Evolutionary conservation across 2,113 vertebrate genomes (phyloP).

Genomic region (Myiagra hebetior): DNA sequence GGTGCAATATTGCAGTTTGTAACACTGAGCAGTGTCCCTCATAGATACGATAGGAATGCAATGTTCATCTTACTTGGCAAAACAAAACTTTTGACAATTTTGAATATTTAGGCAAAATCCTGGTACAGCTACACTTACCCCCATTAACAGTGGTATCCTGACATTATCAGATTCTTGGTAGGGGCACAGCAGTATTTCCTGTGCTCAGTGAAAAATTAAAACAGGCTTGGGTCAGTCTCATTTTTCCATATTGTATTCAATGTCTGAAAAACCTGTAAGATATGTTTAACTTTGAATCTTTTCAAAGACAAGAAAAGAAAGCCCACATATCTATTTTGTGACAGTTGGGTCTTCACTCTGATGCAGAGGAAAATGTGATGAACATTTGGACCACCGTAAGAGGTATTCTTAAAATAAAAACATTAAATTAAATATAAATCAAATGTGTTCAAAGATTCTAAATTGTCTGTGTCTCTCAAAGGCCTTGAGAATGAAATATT

Average conservation of each 20-base stretch:
- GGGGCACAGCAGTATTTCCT: neutral
- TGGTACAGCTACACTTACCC: neutral
- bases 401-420: neutral
- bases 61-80: neutral
- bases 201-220: neutral
- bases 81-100: too few species aligned
- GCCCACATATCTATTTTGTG: neutral
- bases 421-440: neutral
- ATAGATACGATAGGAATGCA: neutral
- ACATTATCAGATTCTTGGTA: neutral
- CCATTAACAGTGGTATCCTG: neutral
- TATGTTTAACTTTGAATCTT: neutral
- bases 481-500: neutral
- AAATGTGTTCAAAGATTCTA: neutral
- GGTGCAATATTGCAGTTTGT: neutral
- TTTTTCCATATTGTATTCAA: neutral
- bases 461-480: neutral
- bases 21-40: neutral
- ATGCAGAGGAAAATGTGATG: neutral
- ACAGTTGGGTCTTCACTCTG: neutral
- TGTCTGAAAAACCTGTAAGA: neutral
- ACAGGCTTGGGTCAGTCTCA: neutral
- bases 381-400: neutral
- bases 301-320: neutral
- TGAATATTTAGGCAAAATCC: neutral